Evolutionary conservation across 2,888 invertebrate species (phyloP).

Genomic region (Micoletzkya japonica): DNA sequence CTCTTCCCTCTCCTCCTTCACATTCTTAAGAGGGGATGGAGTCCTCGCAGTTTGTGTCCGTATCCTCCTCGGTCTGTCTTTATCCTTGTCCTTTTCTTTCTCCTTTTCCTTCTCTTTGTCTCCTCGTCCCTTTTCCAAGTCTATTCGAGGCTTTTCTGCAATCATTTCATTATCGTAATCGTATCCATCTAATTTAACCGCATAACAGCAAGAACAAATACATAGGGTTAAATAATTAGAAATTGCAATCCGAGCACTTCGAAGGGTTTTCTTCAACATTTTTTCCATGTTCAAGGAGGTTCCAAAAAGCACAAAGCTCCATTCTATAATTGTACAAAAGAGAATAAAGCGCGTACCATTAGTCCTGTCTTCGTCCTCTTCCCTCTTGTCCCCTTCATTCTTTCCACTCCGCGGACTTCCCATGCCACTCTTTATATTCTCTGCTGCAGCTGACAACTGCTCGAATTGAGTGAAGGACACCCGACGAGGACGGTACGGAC

Average conservation of each 20-base stretch:
- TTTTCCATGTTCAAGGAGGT: too few relatives aligned
- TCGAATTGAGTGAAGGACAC: constrained; percentile 20
- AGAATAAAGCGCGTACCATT: background rate
- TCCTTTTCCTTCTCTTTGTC: background rate
- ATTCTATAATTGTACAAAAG: too few relatives aligned
- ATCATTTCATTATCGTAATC: too few relatives aligned
- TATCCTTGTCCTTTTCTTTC: background rate
- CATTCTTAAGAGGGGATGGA: background rate
- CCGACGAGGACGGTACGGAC: background rate
- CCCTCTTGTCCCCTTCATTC: background rate
- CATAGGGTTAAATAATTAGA: too few relatives aligned
- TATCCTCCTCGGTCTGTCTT: background rate
- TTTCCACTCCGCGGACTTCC: background rate
- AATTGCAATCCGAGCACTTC: too few relatives aligned
- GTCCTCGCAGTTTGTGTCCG: background rate
- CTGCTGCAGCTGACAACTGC: background rate
- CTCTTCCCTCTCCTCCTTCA: constrained; percentile 5
- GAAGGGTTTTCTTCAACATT: too few relatives aligned
- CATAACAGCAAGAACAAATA: too few relatives aligned
- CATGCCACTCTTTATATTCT: too few relatives aligned
- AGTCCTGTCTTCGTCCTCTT: background rate
- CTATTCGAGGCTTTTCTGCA: too few relatives aligned
- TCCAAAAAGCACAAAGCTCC: too few relatives aligned
- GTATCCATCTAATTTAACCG: too few relatives aligned
- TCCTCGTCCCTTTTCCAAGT: too few relatives aligned